Evolutionary conservation across 2,113 vertebrate genomes (phyloP), one percentile per base, ranked within the genome.

Genomic region (Verasper variegatus): DNA sequence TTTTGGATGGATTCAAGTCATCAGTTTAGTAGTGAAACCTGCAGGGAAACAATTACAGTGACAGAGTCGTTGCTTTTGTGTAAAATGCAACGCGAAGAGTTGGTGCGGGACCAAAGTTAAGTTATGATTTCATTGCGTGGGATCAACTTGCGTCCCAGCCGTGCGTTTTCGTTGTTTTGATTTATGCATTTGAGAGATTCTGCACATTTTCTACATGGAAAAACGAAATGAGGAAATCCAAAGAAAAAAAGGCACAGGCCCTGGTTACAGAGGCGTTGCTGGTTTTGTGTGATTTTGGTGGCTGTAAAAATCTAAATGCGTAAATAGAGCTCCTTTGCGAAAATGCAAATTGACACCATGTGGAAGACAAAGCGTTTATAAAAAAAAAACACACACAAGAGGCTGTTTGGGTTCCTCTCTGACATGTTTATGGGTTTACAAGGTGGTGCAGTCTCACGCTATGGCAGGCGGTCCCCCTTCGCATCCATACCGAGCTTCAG

Each of bases 321-420:
- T 86, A 92, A 94, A 31, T 93, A 92, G 92, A 90, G 90, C 89
- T 90, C 73, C 87, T 90, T 90, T n/a, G 10, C 84, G 90, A 92
- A 92, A 91, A 91, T 90, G 86, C 86, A 89, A 93, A 94, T 92
- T 91, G 89, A 85, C 90, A 88, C 90, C 93, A 94, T 92, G 92
- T 93, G 93, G 91, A 92, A 92, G 85, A 92, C 87, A 84, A 92
- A 92, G 88, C 88, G 26, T 93, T 89, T 90, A 18, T 18, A 90
- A 91, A 60, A 87, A 89, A 5, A 31, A 1, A 7, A 31, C 5
- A 86, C 84, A 90, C 60, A 80, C 88, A 89, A 86, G 82, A 89
- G 85, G 74, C 86, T 88, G 81, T 88, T 93, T 85, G 76, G 88
- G 85, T 71, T 84, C 62, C 71, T 86, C 68, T 80, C 74, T 63